phyloP scores from a whole-genome alignment of 2,797 vertebrate species.

The Sparus aurata region DNA sequence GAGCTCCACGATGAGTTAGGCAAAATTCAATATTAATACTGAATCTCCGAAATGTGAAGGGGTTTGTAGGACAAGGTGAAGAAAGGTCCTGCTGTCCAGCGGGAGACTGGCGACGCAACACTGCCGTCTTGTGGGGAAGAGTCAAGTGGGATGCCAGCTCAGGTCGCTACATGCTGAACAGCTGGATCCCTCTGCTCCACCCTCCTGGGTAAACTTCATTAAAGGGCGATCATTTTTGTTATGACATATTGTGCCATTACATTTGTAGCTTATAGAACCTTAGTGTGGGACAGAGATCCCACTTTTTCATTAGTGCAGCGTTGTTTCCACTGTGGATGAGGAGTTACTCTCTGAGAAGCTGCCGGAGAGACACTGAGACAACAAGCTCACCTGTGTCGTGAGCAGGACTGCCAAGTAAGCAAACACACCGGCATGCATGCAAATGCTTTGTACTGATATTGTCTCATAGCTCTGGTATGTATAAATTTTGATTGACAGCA shows the following conservation, averaged over 20 bases:
- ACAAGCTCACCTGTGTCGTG: background rate
- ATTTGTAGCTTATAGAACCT: background rate
- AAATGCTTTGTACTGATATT: background rate
- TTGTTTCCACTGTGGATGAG: background rate
- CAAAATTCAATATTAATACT: background rate
- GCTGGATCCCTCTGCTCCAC: constrained; percentile 8
- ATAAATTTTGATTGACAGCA: background rate
- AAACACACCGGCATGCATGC: background rate
- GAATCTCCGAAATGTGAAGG: background rate
- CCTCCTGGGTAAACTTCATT: background rate
- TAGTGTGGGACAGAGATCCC: background rate
- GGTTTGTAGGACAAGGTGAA: background rate
- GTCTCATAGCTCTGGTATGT: background rate
- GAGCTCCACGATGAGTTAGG: too few relatives aligned
- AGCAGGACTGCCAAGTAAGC: constrained; percentile 21
- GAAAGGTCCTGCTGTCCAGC: background rate
- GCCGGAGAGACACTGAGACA: constrained; percentile 3
- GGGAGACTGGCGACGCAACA: background rate
- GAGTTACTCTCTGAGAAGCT: background rate
- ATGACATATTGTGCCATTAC: background rate
- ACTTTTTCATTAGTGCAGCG: background rate
- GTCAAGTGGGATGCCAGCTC: background rate
- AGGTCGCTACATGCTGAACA: constrained; percentile 27
- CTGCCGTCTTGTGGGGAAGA: constrained; percentile 11
- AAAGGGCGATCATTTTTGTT: background rate